These are phyloP conservation scores for Papilio glaucus DNA, from an alignment of 1,140 invertebrate genomes.

Conservation along the genomic window DNA sequence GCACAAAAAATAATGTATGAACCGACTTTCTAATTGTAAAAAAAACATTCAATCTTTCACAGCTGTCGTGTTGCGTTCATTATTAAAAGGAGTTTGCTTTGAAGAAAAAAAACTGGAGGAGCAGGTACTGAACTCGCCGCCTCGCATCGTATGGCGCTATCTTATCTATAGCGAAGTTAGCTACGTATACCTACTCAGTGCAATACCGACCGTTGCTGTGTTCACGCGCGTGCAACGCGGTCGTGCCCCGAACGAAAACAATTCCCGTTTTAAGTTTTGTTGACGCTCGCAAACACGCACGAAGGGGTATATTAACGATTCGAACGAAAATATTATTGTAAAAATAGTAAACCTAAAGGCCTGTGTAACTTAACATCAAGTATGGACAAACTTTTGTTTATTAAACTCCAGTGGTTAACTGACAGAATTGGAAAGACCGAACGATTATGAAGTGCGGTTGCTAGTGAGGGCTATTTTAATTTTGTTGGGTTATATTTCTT, in stretches of 20 bases:
- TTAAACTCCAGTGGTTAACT: slow-evolving; percentile 57
- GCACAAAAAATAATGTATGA: background rate
- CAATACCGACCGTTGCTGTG: slow-evolving; percentile 14
- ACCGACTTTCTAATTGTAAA: slow-evolving; percentile 1
- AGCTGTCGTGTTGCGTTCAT: slow-evolving; percentile 18
- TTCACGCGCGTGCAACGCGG: slow-evolving; percentile 38
- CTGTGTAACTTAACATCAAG: slow-evolving; percentile 59
- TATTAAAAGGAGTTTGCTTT: slow-evolving; percentile 23
- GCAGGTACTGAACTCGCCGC: slow-evolving; percentile 22
- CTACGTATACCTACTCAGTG: background rate
- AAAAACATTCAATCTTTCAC: slow-evolving; percentile 7
- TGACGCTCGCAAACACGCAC: slow-evolving; percentile 67
- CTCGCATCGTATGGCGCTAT: slow-evolving; percentile 23
- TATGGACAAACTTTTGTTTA: slow-evolving; percentile 70
- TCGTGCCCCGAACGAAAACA: slow-evolving; percentile 72
- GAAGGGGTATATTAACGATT: slow-evolving; percentile 51
- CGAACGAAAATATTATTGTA: slow-evolving; percentile 58
- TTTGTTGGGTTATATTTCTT: slow-evolving; percentile 69
- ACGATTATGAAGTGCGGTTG: slow-evolving; percentile 45
- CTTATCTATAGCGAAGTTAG: slow-evolving; percentile 41
- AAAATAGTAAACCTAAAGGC: slow-evolving; percentile 59
- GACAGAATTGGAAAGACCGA: slow-evolving; percentile 58
- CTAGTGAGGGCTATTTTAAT: slow-evolving; percentile 55
- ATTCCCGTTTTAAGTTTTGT: slow-evolving; percentile 55
- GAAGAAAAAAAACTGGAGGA: slow-evolving; percentile 5